Conservation (phyloP, 2,113 vertebrate species). For the Dasypus novemcinctus region DNA sequence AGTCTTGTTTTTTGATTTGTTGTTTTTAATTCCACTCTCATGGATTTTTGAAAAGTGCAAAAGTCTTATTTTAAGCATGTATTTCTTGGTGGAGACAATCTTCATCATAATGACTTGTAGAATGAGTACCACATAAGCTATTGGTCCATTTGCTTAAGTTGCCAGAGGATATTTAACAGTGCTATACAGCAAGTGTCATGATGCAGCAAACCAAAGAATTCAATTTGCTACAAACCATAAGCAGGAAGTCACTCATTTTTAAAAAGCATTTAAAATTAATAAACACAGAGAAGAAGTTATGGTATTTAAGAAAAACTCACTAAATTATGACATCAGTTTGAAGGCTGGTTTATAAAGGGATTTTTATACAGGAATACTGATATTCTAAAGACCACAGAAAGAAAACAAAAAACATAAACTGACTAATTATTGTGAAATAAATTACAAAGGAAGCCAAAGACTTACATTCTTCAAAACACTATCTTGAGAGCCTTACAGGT, state of each 20-base stretch:
- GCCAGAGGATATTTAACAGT: too few relatives aligned
- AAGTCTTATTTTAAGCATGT: not conserved
- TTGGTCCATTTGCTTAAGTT: not conserved
- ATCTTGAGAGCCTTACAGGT: not conserved
- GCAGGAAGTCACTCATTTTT: not conserved
- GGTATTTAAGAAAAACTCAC: not conserved
- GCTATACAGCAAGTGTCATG: rapidly evolving
- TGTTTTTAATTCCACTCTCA: not conserved
- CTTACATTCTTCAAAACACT: not conserved
- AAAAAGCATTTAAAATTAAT: not conserved
- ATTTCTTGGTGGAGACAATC: not conserved
- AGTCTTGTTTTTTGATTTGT: not conserved
- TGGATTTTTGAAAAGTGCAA: not conserved
- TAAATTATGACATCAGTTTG: not conserved
- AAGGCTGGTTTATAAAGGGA: not conserved
- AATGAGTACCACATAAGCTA: not conserved
- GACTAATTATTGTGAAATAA: not conserved
- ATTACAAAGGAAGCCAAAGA: not conserved
- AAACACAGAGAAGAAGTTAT: not conserved
- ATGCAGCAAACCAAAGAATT: not conserved
- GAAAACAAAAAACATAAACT: not conserved
- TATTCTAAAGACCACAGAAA: not conserved
- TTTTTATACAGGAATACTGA: not conserved
- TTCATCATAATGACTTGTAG: too few relatives aligned
- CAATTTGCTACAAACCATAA: rapidly evolving